Base-by-base conservation (phyloP, 1,140 invertebrate species). In the Nymphalis io region DNA sequence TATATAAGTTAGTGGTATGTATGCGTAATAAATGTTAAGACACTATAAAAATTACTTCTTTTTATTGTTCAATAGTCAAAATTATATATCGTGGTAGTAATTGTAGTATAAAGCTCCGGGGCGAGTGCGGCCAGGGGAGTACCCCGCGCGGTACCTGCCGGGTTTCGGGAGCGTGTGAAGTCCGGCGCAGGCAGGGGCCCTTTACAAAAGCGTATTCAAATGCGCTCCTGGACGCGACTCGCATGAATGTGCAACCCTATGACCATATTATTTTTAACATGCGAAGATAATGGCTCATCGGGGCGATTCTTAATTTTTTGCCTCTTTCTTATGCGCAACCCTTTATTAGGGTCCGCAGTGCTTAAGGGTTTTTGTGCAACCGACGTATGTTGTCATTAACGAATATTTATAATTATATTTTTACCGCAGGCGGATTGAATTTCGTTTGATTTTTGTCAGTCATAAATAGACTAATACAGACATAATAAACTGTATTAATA, bases 191-290 rank as follows among this genome's bases (percentile, higher is more conserved):
- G 80, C 80, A 83, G 82, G 85, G 86, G 85, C 73, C 71, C 68
- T 23, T 55, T 65, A 88, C 84, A 87, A 89, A 78, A 78, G 62
- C 72, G 83, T 89, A 91, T 91, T 91, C 86, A 87, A 89, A 89
- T 88, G 78, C 84, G 81, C 89, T 88, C 86, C 78, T 91, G 88
- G 89, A 91, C 89, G 84, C 73, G 80, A 81, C 85, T 85, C 84
- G 85, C 85, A 88, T 90, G 89, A 91, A 90, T 90, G 83, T 89
- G 76, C 86, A 84, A 85, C 89, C 85, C 89, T 88, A 90, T 90
- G 88, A 87, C 88, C 89, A 87, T 89, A 91, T 90, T 91, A 91
- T 91, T 91, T 91, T 86, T 91, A 91, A 88, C 88, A 84, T 89
- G 77, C 80, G 72, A 90, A 90, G 89, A 91, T 91, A 91, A 91